A percentile compares a stretch with the other conserved stretches of the same genome.
phyloP scores from a whole-genome alignment of 2,888 invertebrate species.

The Macrophya alboannulata region DNA sequence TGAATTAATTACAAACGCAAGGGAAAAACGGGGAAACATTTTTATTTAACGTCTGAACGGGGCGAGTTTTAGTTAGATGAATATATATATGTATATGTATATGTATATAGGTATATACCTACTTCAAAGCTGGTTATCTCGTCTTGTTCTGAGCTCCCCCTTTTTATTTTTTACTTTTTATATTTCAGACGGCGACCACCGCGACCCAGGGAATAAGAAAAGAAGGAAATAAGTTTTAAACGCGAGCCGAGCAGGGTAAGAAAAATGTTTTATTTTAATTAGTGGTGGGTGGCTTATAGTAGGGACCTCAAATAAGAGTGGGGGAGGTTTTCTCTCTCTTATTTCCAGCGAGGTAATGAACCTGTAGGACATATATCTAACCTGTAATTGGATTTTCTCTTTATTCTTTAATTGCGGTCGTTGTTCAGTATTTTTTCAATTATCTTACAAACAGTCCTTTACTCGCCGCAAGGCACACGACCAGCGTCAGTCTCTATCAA shows the following conservation, averaged over 20 bases:
- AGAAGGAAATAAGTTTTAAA: slow-evolving; percentile 70
- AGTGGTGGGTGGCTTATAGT: slow-evolving; percentile 61
- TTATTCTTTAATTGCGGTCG: slow-evolving; percentile 58
- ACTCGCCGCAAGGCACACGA: slow-evolving; percentile 19
- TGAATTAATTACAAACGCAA: slow-evolving; percentile 70
- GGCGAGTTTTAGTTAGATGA: slow-evolving; percentile 67
- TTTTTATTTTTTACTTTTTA: slow-evolving; percentile 61
- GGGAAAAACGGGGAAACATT: slow-evolving; percentile 73
- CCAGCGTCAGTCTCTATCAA: slow-evolving; percentile 36
- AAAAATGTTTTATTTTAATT: slow-evolving; percentile 65
- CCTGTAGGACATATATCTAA: slow-evolving; percentile 67
- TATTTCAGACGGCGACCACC: slow-evolving; percentile 62
- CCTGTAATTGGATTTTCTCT: slow-evolving; percentile 65
- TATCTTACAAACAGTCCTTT: slow-evolving; percentile 52
- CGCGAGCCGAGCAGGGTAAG: slow-evolving; percentile 57
- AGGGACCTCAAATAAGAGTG: slow-evolving; percentile 61
- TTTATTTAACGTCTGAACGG: slow-evolving; percentile 75
- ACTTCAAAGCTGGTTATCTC: slow-evolving; percentile 77
- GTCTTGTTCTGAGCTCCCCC: slow-evolving; percentile 65
- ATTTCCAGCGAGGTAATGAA: slow-evolving; percentile 63
- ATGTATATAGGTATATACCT: background rate
- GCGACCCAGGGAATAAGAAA: slow-evolving; percentile 59
- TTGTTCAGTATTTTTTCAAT: slow-evolving; percentile 56
- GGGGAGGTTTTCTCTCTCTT: slow-evolving; percentile 59
- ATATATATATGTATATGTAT: slow-evolving; percentile 8